phyloP scores from a whole-genome alignment of 2,888 invertebrate species.

The Balanococcus diminutus region DNA sequence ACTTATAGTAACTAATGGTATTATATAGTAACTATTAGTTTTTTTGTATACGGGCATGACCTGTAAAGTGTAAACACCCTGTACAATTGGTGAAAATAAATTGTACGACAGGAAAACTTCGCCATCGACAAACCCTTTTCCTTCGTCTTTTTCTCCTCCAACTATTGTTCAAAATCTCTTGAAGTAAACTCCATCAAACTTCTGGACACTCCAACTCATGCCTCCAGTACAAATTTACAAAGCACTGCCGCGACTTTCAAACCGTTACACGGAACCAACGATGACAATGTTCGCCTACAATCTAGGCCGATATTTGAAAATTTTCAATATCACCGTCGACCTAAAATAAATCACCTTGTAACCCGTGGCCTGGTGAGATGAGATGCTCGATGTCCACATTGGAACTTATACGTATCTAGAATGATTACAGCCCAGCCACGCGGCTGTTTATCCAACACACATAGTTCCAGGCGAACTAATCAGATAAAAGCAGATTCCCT shows the following conservation, averaged over 20 bases:
- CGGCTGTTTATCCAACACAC: not conserved
- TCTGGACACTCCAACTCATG: no score
- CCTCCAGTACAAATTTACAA: no score
- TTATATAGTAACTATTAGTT: no score
- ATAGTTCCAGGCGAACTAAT: not conserved
- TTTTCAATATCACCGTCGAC: not conserved
- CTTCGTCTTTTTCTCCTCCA: no score
- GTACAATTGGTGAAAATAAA: no score
- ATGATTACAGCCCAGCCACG: not conserved
- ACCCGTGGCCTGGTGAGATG: not conserved
- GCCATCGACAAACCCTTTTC: no score
- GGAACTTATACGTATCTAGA: not conserved
- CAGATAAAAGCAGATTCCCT: not conserved
- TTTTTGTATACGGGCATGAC: no score
- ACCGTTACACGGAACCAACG: not conserved
- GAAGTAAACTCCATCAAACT: no score
- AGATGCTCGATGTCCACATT: not conserved
- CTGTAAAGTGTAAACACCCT: no score
- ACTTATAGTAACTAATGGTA: no score
- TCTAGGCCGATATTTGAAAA: not conserved
- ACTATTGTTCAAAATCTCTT: no score
- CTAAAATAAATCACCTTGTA: slow-evolving; percentile 4
- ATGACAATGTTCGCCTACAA: not conserved
- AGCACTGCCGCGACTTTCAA: not conserved
- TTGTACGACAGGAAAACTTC: no score